phyloP scores from a whole-genome alignment of 2,888 invertebrate genomes.

The Lasioglossum villosulum region DNA sequence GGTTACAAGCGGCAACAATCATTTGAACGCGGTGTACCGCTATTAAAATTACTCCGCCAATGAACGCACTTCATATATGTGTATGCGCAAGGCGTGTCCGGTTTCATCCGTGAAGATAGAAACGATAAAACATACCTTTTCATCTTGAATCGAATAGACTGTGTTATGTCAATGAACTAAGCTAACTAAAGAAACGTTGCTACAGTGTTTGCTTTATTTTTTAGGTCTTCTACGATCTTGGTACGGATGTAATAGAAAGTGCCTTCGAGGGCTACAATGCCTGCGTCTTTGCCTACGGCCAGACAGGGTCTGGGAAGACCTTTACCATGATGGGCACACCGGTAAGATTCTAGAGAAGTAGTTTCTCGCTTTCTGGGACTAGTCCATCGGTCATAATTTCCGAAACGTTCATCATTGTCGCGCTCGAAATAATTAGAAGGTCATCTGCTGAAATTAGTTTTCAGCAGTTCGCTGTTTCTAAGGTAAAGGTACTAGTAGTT shows the following conservation, averaged over 20 bases:
- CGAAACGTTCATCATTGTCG: not conserved
- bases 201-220: conserved; percentile 40
- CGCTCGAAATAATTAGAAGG: conserved; percentile 27
- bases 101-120: conserved; percentile 6
- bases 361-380: not conserved
- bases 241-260: conserved; percentile 92
- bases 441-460: conserved; percentile 1
- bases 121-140: conserved; percentile 27
- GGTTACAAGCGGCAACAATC: not conserved
- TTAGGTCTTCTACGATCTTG: conserved; percentile 90
- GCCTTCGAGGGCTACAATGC: conserved; percentile 95
- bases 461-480: not conserved
- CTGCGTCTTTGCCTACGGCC: conserved; percentile 96
- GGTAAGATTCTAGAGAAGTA: conserved; percentile 83
- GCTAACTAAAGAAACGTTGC: not conserved
- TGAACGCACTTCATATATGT: not conserved
- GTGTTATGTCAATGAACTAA: not conserved
- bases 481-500: too few species aligned
- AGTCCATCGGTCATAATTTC: not conserved
- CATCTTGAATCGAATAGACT: not conserved
- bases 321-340: conserved; percentile 96
- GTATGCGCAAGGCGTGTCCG: not conserved
- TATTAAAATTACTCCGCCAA: conserved; percentile 26
- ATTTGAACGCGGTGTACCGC: not conserved
- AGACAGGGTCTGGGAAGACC: conserved; percentile 96